Percentiles rank a stretch among this genome's conserved stretches.
Conservation (phyloP, 2,888 invertebrate species). For the Cantharis flavilabris region DNA sequence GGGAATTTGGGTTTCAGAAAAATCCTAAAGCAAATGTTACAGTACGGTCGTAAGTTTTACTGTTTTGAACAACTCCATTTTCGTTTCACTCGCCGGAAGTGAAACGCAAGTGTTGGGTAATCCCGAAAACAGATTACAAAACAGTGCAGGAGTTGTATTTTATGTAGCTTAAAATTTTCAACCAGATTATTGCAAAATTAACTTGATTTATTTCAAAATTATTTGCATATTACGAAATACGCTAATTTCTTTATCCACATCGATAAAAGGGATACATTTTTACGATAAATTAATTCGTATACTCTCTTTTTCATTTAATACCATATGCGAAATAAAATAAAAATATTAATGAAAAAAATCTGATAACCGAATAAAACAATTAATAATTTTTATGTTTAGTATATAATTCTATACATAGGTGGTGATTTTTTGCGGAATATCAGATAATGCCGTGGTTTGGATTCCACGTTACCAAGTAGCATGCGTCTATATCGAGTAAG, state of each 20-base stretch:
- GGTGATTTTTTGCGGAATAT: too few relatives aligned
- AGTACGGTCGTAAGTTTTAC: not conserved
- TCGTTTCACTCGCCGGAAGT: conserved; percentile 10
- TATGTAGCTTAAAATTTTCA: not conserved
- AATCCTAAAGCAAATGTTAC: not conserved
- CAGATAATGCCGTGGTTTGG: too few relatives aligned
- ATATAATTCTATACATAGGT: too few relatives aligned
- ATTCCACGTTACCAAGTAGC: too few relatives aligned
- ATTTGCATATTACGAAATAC: not conserved
- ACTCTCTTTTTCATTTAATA: not conserved
- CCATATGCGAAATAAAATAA: not conserved
- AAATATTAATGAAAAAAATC: not conserved
- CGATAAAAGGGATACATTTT: not conserved
- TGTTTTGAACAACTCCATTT: not conserved
- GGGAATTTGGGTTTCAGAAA: not conserved
- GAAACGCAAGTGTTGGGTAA: conserved; percentile 7
- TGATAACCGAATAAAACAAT: not conserved
- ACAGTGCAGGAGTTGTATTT: conserved; percentile 5
- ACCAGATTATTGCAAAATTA: not conserved
- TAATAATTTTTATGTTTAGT: not conserved
- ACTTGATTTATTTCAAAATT: not conserved
- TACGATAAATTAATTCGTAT: not conserved
- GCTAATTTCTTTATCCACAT: not conserved
- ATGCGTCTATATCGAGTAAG: too few relatives aligned
- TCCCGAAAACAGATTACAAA: conserved; percentile 8